Base-by-base conservation (phyloP, 2,797 vertebrate species). In the Clarias fuscus region DNA sequence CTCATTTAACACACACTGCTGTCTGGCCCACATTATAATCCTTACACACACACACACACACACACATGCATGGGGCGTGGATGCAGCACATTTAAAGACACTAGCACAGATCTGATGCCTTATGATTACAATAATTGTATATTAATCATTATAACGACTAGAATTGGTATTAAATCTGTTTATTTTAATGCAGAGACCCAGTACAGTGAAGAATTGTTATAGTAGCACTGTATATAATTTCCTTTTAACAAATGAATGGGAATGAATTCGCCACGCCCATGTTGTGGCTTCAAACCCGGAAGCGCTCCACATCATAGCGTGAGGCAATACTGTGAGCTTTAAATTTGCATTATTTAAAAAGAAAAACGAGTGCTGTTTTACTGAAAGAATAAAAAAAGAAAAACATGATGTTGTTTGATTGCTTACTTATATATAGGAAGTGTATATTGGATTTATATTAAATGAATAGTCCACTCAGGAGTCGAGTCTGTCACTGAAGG, bases 201-300 rank as follows among this genome's bases (percentile, higher is more conserved):
- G 53, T 27, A 67, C 5, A 82, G 2, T 18, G 5, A 18, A 81
- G 24, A 48, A 18, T 65, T 81, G 8, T 67, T 81, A 10, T 4
- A 81, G 5, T 17, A 64, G 22, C 48, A 53, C 48, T 2, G 1
- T 11, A 67, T 65, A 27, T 70, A 2, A 30, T 68, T 48, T 71
- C 0, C 20, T 22, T 33, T 53, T 37, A 33, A 33, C 27, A 82
- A 58, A 86, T 7, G 48, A 70, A 67, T 59, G 83, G 62, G 62
- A 75, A 24, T 59, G 82, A 11, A 68, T 33, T 33, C 33, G 33
- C 70, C 89, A 88, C 89, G 85, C 85, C 89, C 89, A 88, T 87
- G 43, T 14, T 87, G 43, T 14, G 2, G 7, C 18, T 76, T 72
- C 8, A 76, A 61, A 81, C 56, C 68, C 17, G 81, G 75, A 77